phyloP scores from a whole-genome alignment of 1,140 invertebrate genomes.

The Leguminivora glycinivorella region DNA sequence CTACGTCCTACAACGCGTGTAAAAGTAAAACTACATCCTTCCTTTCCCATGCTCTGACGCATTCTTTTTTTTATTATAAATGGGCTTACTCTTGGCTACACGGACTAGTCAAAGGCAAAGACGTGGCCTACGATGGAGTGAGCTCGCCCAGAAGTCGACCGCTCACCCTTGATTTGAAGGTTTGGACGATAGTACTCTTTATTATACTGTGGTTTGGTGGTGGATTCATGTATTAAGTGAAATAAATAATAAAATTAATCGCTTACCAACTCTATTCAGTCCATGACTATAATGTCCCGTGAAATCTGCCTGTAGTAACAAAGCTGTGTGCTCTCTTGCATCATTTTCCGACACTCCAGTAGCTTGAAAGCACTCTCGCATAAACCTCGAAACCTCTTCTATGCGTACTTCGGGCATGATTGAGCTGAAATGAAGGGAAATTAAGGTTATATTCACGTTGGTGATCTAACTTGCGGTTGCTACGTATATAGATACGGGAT shows the following conservation, averaged over 20 bases:
- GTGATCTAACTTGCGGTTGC: background rate
- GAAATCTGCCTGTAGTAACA: conserved; percentile 79
- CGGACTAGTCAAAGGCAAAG: no score
- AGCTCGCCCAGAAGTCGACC: no score
- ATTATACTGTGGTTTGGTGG: no score
- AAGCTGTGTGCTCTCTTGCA: conserved; percentile 85
- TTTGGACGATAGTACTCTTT: no score
- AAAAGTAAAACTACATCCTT: conserved; percentile 88
- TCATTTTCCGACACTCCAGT: conserved; percentile 83
- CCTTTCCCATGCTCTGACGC: background rate
- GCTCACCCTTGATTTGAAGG: no score
- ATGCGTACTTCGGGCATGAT: conserved; percentile 57
- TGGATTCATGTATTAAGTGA: no score
- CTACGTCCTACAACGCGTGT: no score
- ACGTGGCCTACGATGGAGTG: no score
- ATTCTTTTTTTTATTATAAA: no score
- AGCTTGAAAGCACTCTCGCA: conserved; percentile 85
- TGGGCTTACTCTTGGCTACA: no score
- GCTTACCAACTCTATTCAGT: conserved; percentile 82
- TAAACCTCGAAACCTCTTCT: conserved; percentile 86
- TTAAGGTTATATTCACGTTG: background rate
- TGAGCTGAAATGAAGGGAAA: conserved; percentile 21
- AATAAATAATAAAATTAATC: background rate
- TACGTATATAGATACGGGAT: background rate
- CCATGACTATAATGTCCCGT: background rate